phyloP scores from a whole-genome alignment of 2,113 vertebrate species.

The Himantopus leucocephalus region DNA sequence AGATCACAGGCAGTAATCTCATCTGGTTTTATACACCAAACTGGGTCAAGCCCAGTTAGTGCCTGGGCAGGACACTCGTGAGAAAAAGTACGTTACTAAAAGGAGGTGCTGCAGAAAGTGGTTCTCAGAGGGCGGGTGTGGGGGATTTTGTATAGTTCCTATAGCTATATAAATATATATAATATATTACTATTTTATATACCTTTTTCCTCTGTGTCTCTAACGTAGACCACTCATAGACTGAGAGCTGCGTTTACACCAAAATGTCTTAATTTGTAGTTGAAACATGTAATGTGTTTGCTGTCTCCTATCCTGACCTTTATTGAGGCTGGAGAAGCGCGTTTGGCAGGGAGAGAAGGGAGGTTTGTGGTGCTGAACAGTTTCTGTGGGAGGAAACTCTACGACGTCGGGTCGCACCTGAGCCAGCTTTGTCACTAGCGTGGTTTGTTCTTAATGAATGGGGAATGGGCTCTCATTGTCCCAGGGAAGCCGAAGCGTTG shows the following conservation, averaged over 20 bases:
- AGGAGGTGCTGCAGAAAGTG: not conserved
- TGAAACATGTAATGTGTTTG: not conserved
- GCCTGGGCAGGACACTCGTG: not conserved
- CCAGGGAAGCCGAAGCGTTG: not conserved
- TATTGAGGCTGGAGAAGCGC: not conserved
- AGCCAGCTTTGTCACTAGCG: not conserved
- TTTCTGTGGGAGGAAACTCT: not conserved
- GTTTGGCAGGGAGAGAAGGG: not conserved
- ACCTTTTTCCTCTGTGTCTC: not conserved
- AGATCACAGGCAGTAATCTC: not conserved
- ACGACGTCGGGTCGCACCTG: not conserved
- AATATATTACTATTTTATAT: not conserved
- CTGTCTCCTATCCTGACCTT: not conserved
- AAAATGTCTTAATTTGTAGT: not conserved
- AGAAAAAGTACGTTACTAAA: not conserved
- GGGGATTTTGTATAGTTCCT: not conserved
- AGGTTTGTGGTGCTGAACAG: not conserved
- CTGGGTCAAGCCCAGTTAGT: not conserved
- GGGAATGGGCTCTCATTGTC: not conserved
- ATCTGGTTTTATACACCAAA: not conserved
- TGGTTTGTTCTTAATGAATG: constrained; percentile 6
- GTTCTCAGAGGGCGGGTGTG: not conserved
- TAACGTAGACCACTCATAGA: not conserved
- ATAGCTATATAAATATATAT: too few species aligned
- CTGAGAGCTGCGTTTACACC: not conserved